Conservation (phyloP, 23 tunicate species). For the Botrylloides violaceus region DNA sequence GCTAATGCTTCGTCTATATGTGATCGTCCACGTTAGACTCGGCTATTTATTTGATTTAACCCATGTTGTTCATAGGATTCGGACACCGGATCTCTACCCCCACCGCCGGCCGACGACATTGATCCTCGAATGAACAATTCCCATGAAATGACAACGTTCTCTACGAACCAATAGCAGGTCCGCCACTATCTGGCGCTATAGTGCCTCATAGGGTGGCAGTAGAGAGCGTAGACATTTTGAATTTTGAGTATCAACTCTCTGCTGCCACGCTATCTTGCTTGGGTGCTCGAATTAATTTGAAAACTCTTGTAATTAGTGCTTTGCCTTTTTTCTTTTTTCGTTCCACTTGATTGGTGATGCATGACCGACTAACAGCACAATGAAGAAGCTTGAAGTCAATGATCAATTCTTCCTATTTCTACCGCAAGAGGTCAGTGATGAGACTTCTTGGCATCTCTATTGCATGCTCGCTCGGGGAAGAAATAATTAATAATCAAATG, state of each 20-base stretch:
- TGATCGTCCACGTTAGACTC: no score
- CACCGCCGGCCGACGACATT: constrained; percentile 24
- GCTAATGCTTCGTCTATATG: no score
- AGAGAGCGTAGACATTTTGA: no score
- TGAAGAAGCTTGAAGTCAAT: constrained; percentile 7
- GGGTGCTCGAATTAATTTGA: constrained; percentile 1
- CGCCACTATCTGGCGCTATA: constrained; percentile 24
- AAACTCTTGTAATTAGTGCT: neutral
- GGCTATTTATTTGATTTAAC: no score
- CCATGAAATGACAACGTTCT: constrained; percentile 26
- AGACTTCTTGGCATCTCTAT: constrained; percentile 2
- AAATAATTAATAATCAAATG: no score
- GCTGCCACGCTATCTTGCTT: no score
- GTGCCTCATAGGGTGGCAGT: constrained; percentile 27
- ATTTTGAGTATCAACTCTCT: no score
- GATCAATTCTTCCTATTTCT: constrained; percentile 18
- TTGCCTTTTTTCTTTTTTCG: constrained; percentile 14
- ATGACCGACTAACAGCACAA: constrained; percentile 13
- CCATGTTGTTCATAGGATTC: constrained; percentile 15
- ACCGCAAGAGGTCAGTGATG: constrained; percentile 26
- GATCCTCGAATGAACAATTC: constrained; percentile 24
- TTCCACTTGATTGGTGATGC: constrained; percentile 13
- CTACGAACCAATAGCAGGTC: constrained; percentile 24
- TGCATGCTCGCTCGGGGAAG: no score
- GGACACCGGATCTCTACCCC: constrained; percentile 31